Base-by-base conservation (phyloP, 1,140 invertebrate genomes). In the Papilio dardanus region DNA sequence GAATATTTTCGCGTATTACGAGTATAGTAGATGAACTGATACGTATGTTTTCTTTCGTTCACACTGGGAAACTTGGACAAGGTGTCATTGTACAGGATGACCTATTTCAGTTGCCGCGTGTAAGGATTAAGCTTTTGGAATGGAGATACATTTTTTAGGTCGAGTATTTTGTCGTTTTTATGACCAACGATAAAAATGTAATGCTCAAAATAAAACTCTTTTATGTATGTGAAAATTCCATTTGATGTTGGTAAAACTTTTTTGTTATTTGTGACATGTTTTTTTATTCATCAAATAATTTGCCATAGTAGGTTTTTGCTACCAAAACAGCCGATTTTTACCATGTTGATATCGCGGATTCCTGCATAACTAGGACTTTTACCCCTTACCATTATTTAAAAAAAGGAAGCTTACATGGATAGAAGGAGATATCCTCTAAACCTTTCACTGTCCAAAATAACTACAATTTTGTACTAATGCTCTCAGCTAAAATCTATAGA, bases 21-120 rank as follows among this genome's bases (percentile, higher is more conserved):
- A n/a, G n/a, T n/a, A n/a, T n/a, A 68, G 62, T 21, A 21, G 31
- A 12, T n/a, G 19, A 24, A 21, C 21, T 19, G 66, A 68, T 33
- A 68, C 19, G 21, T 54, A 24, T 54, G 50, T 54, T 54, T 46
- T 46, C 42, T 5, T 46, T 19, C 24, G 7, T 68, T 7, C 19
- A 37, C 31, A 35, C 66, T 68, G 31, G 35, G 66, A 68, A 35
- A 68, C 31, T 35, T 24, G 7, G 19, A 68, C 66, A 68, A 68
- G 66, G 35, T 68, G 35, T 68, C 66, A 68, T 68, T 68, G 66
- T 68, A 68, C 66, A 68, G 16, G 10, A 68, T 68, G 66, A 68
- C 66, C 66, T 37, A 68, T 68, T 68, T 68, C n/a, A 24, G 35
- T 68, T 68, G n/a, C 35, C 19, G 28, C 66, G 35, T 24, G 19